Base-by-base conservation (phyloP, 2,888 invertebrate species). In the Halictus quadricinctus region DNA sequence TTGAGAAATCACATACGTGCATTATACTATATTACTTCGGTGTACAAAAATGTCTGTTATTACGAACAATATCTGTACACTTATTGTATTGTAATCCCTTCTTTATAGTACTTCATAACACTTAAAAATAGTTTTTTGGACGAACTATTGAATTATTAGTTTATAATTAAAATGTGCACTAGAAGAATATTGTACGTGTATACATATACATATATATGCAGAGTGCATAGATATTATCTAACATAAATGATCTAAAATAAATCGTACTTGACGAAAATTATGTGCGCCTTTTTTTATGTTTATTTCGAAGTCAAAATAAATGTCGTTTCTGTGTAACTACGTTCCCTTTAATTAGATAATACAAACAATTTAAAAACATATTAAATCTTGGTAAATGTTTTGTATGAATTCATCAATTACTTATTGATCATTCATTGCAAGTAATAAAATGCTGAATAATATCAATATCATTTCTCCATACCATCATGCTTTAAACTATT, bases 191-290 rank as follows among this genome's bases (percentile, higher is more conserved):
- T 89, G 84, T 87, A 84, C 69, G 84, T 87, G 83, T 79, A 79
- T 79, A 89, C 72, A 77, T 80, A 89, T 64, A 78, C 73, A 72
- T 72, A 79, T 70, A 87, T 89, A 77, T 90, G 79, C 79, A 89
- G 64, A 29, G 29, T 64, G 29, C 80, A 75, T 79, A 90, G 70
- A 79, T 81, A 75, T 83, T 83, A 81, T 76, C 72, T 85, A 81
- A 84, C 76, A 85, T 70, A 72, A 74, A 69, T 66, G 72, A 72
- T 66, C 72, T 75, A 78, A 87, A 89, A 89, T 89, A 90, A 88
- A 88, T 58, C 43, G 18, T 87, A 83, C 54, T 82, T 79, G 70
- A 60, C 50, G 54, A 85, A 91, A 85, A 80, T 50, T 70, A 81
- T 82, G 84, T 84, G 72, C 48, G 64, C 66, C 85, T 88, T 87